A percentile compares a stretch with the other conserved stretches of the same genome.
phyloP scores from a whole-genome alignment of 23 tunicate genomes.

The Ciona savignyi region DNA sequence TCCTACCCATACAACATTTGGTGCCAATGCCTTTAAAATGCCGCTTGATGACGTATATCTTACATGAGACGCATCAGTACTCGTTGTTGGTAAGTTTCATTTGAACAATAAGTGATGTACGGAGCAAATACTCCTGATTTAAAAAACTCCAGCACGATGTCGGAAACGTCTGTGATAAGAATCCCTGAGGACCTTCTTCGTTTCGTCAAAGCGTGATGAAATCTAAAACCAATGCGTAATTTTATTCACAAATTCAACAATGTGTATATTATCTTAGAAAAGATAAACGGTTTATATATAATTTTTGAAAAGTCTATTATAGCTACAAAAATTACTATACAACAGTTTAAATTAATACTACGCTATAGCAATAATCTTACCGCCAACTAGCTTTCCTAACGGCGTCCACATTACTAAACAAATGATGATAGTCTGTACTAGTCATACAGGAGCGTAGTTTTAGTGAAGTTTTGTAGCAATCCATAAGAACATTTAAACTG shows the following conservation, averaged over 20 bases:
- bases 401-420: constrained; percentile 61
- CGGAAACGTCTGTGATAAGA: constrained; percentile 62
- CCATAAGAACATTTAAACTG: constrained; percentile 49
- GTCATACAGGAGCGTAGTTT: constrained; percentile 48
- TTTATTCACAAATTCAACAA: too few relatives aligned
- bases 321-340: too few relatives aligned
- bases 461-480: constrained; percentile 56
- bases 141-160: constrained; percentile 44
- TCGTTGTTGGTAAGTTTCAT: constrained; percentile 69
- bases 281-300: too few relatives aligned
- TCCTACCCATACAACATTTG: too few relatives aligned
- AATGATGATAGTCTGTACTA: constrained; percentile 63
- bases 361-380: not conserved
- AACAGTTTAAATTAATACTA: not conserved
- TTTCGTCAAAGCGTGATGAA: constrained; percentile 24
- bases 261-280: too few relatives aligned
- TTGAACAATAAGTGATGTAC: constrained; percentile 74
- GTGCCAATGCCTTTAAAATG: too few relatives aligned
- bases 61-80: constrained; percentile 38
- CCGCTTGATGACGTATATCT: too few relatives aligned
- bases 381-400: constrained; percentile 10
- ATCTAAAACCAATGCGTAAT: constrained; percentile 19
- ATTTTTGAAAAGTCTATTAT: too few relatives aligned
- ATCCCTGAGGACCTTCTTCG: constrained; percentile 37
- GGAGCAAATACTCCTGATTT: constrained; percentile 36